phyloP scores from a whole-genome alignment of 2,888 invertebrate genomes.

The Aphodius granarius region DNA sequence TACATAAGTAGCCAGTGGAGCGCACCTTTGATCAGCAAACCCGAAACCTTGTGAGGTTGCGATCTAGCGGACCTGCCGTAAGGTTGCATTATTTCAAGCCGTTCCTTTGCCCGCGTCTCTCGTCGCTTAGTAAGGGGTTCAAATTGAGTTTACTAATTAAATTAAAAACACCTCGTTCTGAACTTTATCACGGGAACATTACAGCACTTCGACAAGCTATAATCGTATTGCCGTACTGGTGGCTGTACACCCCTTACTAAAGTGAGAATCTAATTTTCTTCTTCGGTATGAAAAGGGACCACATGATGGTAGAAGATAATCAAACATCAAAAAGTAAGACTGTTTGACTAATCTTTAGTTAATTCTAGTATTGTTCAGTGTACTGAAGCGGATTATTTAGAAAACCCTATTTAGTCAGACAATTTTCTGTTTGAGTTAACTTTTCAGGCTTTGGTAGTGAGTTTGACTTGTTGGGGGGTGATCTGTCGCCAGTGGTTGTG shows the following conservation, averaged over 20 bases:
- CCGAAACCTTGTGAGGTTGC: not conserved
- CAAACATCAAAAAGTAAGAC: no score
- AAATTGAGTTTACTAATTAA: slow-evolving; percentile 22
- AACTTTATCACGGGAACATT: slow-evolving; percentile 13
- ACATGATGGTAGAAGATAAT: no score
- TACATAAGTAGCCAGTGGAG: not conserved
- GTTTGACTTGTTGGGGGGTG: not conserved
- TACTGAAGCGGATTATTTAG: no score
- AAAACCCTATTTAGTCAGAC: no score
- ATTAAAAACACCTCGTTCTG: slow-evolving; percentile 22
- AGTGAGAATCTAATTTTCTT: not conserved
- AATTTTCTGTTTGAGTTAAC: no score
- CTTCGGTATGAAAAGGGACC: no score
- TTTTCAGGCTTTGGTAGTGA: no score
- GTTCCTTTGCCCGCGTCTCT: no score
- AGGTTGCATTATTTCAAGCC: not conserved
- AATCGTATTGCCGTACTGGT: not conserved
- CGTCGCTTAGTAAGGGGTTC: no score
- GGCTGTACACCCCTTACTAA: not conserved
- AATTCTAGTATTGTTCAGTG: no score
- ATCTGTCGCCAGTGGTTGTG: not conserved
- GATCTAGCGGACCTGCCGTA: not conserved
- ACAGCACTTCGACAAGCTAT: not conserved
- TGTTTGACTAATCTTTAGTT: no score
- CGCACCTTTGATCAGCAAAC: not conserved